Conservation (phyloP, 2,113 vertebrate species). For the Calonectris borealis region DNA sequence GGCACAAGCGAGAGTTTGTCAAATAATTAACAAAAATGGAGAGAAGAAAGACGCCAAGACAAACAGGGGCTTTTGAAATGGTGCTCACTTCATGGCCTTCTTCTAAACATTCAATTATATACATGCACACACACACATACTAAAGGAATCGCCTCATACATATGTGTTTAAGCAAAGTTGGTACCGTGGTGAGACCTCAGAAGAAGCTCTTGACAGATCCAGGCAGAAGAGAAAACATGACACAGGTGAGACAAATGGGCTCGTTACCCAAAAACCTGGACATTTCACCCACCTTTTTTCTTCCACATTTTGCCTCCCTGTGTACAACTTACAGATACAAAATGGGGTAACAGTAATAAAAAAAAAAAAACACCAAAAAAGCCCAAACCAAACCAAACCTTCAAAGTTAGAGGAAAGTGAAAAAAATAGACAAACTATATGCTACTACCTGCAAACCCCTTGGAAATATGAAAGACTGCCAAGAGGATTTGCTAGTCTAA, state of each 20-base stretch:
- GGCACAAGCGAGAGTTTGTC: conserved; percentile 35
- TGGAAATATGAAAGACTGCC: not conserved
- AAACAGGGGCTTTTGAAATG: conserved; percentile 62
- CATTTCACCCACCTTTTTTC: not conserved
- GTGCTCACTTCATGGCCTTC: conserved; percentile 32
- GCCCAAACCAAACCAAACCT: not conserved
- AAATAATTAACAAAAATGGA: conserved; percentile 69
- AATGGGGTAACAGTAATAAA: not conserved
- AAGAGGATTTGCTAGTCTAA: not conserved
- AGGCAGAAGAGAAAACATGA: conserved; percentile 19
- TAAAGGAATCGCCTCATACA: not conserved
- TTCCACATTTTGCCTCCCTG: not conserved
- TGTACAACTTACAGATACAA: not conserved
- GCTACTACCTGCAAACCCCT: not conserved
- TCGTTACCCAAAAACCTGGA: not conserved
- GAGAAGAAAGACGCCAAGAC: conserved; percentile 59
- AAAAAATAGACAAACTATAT: not conserved
- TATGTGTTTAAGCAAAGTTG: not conserved
- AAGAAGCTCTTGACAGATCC: conserved; percentile 22
- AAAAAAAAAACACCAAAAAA: not conserved
- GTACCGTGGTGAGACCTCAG: not conserved
- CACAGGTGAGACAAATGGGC: not conserved
- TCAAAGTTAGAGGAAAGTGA: not conserved
- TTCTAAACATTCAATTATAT: conserved; percentile 19
- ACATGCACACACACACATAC: not conserved